Percentiles rank a stretch among this genome's conserved stretches.
phyloP scores from a whole-genome alignment of 2,113 vertebrate genomes.

The Capricornis sumatraensis region DNA sequence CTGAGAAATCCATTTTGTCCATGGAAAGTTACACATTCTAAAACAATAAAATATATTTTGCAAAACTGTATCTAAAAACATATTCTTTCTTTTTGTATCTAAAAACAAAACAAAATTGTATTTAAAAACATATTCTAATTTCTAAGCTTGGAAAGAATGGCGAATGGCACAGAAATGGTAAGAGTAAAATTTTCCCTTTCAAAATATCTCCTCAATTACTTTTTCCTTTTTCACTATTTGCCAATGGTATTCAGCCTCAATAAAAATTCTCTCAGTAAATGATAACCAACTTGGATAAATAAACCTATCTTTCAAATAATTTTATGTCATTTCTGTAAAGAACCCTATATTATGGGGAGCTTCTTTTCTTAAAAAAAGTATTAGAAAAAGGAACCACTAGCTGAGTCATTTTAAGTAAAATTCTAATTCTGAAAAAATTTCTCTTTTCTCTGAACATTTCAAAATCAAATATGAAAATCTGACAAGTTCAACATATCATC shows the following conservation, averaged over 20 bases:
- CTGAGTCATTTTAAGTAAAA: not conserved
- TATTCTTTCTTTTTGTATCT: not conserved
- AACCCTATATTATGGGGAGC: not conserved
- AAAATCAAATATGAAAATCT: constrained; percentile 21
- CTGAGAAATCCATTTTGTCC: not conserved
- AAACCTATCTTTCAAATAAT: not conserved
- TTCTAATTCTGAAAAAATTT: not conserved
- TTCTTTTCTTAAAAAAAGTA: not conserved
- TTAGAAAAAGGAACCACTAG: not conserved
- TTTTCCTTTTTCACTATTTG: not conserved
- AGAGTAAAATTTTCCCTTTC: not conserved
- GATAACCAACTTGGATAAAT: not conserved
- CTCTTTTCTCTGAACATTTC: constrained; percentile 16
- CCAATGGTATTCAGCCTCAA: not conserved
- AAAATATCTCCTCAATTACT: not conserved
- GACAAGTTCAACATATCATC: not conserved
- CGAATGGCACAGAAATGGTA: not conserved
- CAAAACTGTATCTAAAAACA: not conserved
- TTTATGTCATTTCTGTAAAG: not conserved
- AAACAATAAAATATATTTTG: not conserved
- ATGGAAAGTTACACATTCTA: not conserved
- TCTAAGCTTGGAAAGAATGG: not conserved
- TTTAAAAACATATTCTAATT: not conserved
- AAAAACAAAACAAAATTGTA: not conserved
- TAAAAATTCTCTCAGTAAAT: not conserved